These are phyloP conservation scores for Odontamblyopus rebecca DNA, from an alignment of 2,797 vertebrate species.

Conservation along the genomic window DNA sequence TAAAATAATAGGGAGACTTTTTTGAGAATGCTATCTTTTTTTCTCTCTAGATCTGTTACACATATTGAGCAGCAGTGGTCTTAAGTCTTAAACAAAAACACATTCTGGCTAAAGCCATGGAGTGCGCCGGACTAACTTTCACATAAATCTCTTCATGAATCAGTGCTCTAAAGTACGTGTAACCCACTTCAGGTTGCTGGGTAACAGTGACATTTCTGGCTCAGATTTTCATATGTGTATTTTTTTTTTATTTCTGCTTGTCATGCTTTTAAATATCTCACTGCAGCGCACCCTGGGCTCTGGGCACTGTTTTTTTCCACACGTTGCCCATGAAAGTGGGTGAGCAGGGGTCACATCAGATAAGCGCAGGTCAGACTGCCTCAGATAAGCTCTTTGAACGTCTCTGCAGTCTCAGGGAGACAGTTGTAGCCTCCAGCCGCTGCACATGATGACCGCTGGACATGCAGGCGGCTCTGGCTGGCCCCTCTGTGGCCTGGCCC, in stretches of 20 bases:
- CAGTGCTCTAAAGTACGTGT: constrained; percentile 37
- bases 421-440: constrained; percentile 62
- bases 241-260: constrained; percentile 30
- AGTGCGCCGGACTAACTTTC: constrained; percentile 46
- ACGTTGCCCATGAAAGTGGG: constrained; percentile 55
- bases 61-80: constrained; percentile 32
- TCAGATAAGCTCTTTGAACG: constrained; percentile 77
- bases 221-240: constrained; percentile 43
- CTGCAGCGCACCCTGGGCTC: constrained; percentile 28
- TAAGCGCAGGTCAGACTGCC: constrained; percentile 69
- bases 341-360: constrained; percentile 76
- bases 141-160: constrained; percentile 65
- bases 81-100: constrained; percentile 57
- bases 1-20: not conserved
- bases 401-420: constrained; percentile 72
- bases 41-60: constrained; percentile 15
- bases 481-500: constrained; percentile 63
- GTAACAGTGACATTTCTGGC: constrained; percentile 52
- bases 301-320: constrained; percentile 13
- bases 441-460: constrained; percentile 67
- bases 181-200: constrained; percentile 53
- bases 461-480: constrained; percentile 46
- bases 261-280: constrained; percentile 53
- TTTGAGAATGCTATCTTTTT: constrained; percentile 2
- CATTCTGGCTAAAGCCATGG: constrained; percentile 50